Percentiles rank a stretch among this genome's conserved stretches.
These are phyloP conservation scores for Salticus scenicus DNA, from an alignment of 2,888 invertebrate species.

Conservation along the genomic window DNA sequence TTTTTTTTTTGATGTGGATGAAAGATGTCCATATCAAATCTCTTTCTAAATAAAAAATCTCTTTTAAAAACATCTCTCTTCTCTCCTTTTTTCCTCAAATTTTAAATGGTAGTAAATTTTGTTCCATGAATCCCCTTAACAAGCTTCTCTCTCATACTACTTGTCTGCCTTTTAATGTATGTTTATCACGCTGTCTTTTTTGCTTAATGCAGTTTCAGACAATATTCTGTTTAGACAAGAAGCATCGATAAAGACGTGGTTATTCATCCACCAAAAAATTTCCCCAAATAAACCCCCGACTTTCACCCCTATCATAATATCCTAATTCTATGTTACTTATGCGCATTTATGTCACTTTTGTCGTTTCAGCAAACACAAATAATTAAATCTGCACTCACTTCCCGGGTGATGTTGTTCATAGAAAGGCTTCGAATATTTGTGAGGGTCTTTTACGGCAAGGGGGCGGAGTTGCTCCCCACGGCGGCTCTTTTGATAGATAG, in stretches of 20 bases:
- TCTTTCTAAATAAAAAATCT: no score
- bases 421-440: background rate
- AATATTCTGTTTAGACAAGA: background rate
- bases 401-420: conserved; percentile 8
- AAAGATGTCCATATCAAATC: no score
- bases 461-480: conserved; percentile 6
- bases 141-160: no score
- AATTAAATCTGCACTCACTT: conserved; percentile 8
- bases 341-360: conserved; percentile 1
- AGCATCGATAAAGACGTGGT: background rate
- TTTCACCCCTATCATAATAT: background rate
- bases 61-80: no score
- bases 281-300: background rate
- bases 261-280: background rate
- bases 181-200: no score
- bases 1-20: no score
- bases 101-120: no score
- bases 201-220: background rate
- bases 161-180: no score
- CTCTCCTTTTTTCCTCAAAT: no score
- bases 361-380: conserved; percentile 4
- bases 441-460: background rate
- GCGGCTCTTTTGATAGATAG: conserved; percentile 13
- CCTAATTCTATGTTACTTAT: conserved; percentile 12
- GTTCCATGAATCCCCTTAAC: no score